Percentiles rank a stretch among this genome's conserved stretches.
These are phyloP conservation scores for Mamestra configurata DNA, from an alignment of 1,140 invertebrate genomes.

Conservation along the genomic window DNA sequence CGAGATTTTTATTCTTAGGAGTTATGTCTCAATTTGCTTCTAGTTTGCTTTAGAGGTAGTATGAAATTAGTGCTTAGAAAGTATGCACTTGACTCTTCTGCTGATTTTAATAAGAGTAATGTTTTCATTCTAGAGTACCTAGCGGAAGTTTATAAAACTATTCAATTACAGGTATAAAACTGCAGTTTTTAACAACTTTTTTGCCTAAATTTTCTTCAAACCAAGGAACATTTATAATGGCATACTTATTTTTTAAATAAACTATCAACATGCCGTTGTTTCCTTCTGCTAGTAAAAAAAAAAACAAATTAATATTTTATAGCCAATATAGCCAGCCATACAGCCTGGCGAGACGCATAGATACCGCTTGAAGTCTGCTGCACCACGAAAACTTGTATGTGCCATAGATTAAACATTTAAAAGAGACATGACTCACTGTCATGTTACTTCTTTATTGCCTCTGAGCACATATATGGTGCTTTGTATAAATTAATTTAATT, in stretches of 20 bases:
- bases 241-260: no score
- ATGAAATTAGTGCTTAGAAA: not conserved
- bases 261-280: no score
- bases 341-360: not conserved
- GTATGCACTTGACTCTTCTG: not conserved
- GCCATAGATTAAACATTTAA: not conserved
- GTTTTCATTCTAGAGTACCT: no score
- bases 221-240: no score
- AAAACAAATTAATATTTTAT: no score
- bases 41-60: conserved; percentile 16
- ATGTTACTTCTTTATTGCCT: not conserved
- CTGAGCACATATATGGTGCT: not conserved
- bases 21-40: conserved; percentile 51
- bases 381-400: not conserved
- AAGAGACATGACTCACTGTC: not conserved
- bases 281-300: no score
- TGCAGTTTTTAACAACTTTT: no score
- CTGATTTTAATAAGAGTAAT: no score
- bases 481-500: not conserved
- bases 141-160: no score
- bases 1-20: conserved; percentile 56
- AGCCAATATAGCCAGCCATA: not conserved
- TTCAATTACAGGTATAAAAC: no score
- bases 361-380: conserved; percentile 4
- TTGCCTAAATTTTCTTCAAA: no score